phyloP scores from a whole-genome alignment of 2,113 vertebrate species.

The Aleadryas rufinucha region DNA sequence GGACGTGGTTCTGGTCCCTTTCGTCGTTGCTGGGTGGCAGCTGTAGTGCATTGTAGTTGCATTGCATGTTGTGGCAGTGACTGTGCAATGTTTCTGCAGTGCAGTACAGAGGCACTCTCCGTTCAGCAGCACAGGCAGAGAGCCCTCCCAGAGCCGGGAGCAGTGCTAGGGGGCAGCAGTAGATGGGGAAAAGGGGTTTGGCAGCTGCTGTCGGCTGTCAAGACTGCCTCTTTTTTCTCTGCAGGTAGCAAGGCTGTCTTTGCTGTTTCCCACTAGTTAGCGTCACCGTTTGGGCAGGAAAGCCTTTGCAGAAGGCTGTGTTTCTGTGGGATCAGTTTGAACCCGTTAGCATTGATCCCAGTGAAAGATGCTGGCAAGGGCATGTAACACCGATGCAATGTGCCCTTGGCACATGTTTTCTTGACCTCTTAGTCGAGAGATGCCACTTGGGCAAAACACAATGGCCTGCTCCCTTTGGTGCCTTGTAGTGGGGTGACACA shows the following conservation, averaged over 20 bases:
- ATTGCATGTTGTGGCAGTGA: slow-evolving; percentile 90
- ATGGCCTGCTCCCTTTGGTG: neutral
- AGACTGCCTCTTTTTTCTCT: neutral
- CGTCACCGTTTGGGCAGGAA: fast-evolving
- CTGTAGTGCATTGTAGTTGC: slow-evolving; percentile 99
- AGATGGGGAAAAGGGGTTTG: neutral
- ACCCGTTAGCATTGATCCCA: neutral
- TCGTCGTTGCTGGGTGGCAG: slow-evolving; percentile 35
- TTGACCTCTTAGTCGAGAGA: neutral
- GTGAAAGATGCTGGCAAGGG: neutral
- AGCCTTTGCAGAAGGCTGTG: neutral
- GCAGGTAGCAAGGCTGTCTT: neutral
- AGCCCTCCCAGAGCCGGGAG: neutral
- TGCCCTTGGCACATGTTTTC: fast-evolving
- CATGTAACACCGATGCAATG: neutral
- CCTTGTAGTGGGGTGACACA: fast-evolving
- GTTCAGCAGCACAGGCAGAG: neutral
- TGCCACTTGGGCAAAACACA: neutral
- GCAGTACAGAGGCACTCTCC: slow-evolving; percentile 87
- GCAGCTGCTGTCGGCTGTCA: neutral
- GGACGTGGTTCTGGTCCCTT: neutral
- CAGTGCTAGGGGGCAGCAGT: neutral
- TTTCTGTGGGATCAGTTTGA: neutral
- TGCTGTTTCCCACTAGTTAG: neutral
- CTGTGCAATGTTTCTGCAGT: slow-evolving; percentile 97